Conservation (phyloP, 1,140 invertebrate genomes). For the Chlorops oryzae region DNA sequence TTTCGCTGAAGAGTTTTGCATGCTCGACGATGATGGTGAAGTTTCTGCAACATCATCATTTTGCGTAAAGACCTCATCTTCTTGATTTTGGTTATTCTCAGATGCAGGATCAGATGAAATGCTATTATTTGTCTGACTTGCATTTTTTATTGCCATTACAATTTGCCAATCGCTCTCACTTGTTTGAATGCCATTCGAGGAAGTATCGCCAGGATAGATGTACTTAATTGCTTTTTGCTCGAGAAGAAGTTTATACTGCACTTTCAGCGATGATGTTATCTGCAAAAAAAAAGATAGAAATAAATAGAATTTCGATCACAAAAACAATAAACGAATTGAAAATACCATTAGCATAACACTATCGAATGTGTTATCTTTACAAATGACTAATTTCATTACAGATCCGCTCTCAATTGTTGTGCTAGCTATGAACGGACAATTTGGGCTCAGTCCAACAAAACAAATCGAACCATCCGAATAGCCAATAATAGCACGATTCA, state of each 20-base stretch:
- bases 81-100: conserved; percentile 36
- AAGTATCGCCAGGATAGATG: conserved; percentile 53
- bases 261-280: conserved; percentile 60
- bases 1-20: too few species aligned
- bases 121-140: conserved; percentile 19
- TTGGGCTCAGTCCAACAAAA: conserved; percentile 61
- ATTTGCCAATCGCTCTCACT: conserved; percentile 46
- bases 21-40: too few species aligned
- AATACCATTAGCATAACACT: conserved; percentile 61
- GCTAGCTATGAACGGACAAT: conserved; percentile 59
- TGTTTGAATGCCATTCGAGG: conserved; percentile 22
- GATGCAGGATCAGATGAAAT: conserved; percentile 44
- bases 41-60: conserved; percentile 21
- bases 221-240: conserved; percentile 57
- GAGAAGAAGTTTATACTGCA: conserved; percentile 60
- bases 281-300: conserved; percentile 35
- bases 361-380: conserved; percentile 62
- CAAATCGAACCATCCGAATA: conserved; percentile 65
- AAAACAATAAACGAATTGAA: conserved; percentile 17
- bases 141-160: conserved; percentile 36
- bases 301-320: neutral
- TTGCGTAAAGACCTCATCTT: conserved; percentile 39
- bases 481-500: conserved; percentile 60
- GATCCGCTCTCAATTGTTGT: conserved; percentile 56
- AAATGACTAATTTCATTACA: conserved; percentile 57